A percentile compares a stretch with the other conserved stretches of the same genome.
Conservation (phyloP, 1,140 invertebrate genomes). For the Chironomus striatipennis region DNA sequence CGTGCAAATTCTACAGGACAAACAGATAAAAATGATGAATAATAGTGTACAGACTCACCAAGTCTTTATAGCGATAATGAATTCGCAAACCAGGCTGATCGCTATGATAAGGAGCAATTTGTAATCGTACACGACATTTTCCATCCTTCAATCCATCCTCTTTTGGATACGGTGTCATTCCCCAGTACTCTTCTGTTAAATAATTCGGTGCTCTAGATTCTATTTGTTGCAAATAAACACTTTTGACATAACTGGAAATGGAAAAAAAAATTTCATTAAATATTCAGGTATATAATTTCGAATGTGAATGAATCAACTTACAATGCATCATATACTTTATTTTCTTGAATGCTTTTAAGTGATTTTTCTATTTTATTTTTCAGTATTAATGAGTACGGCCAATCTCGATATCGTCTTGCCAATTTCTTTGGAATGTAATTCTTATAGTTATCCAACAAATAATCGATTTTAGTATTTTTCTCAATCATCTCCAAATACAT, state of each 20-base stretch:
- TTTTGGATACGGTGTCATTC: slow-evolving; percentile 41
- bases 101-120: slow-evolving; percentile 60
- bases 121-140: slow-evolving; percentile 49
- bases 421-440: slow-evolving; percentile 72
- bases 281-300: background rate
- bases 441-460: slow-evolving; percentile 65
- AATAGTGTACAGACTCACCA: too few species aligned
- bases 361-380: slow-evolving; percentile 61
- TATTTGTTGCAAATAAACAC: slow-evolving; percentile 68
- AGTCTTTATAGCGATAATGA: slow-evolving; percentile 48
- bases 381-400: slow-evolving; percentile 43
- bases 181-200: slow-evolving; percentile 65
- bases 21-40: too few species aligned
- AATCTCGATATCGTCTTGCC: slow-evolving; percentile 32
- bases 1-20: too few species aligned
- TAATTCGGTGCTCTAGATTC: slow-evolving; percentile 70
- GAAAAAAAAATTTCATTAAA: slow-evolving; percentile 19
- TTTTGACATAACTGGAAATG: slow-evolving; percentile 53
- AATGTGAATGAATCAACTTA: slow-evolving; percentile 34
- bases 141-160: slow-evolving; percentile 49
- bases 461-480: slow-evolving; percentile 51
- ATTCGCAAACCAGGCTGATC: slow-evolving; percentile 57
- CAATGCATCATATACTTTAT: slow-evolving; percentile 49
- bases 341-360: slow-evolving; percentile 48
- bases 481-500: slow-evolving; percentile 74